These are phyloP conservation scores for Rhagophthalmus giganteus DNA, from an alignment of 2,888 invertebrate species.

Conservation along the genomic window DNA sequence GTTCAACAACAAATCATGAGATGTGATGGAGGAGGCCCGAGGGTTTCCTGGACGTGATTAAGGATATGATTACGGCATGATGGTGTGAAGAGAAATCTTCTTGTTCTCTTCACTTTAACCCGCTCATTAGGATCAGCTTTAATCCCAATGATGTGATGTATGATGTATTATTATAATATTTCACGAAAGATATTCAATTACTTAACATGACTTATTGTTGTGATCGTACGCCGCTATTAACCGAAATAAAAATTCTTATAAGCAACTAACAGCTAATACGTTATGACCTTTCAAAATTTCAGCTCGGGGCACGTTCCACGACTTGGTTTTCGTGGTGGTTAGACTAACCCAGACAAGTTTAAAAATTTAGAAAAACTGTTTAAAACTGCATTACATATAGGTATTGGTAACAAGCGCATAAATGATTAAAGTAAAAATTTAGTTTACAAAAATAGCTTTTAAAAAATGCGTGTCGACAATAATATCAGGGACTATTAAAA, in stretches of 20 bases:
- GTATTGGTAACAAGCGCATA: no score
- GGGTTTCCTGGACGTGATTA: conserved; percentile 28
- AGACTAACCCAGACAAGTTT: no score
- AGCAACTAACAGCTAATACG: no score
- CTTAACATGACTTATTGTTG: conserved; percentile 27
- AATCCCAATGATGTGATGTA: conserved; percentile 31
- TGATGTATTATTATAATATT: conserved; percentile 28
- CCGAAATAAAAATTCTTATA: conserved; percentile 17
- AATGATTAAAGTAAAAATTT: no score
- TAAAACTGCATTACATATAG: no score
- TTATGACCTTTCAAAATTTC: no score
- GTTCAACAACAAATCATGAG: conserved; percentile 26
- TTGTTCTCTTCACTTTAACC: conserved; percentile 24
- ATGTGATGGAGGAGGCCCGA: conserved; percentile 23
- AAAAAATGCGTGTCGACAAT: no score
- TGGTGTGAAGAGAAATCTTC: conserved; percentile 29
- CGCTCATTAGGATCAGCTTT: conserved; percentile 30
- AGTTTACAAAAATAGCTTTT: no score
- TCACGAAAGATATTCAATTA: conserved; percentile 25
- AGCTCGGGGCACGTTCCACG: no score
- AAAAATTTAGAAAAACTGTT: no score
- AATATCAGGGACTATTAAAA: no score
- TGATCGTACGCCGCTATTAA: conserved; percentile 12
- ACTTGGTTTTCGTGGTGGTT: no score
- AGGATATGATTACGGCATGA: conserved; percentile 27